These are phyloP conservation scores for Epinephelus awoara DNA, from an alignment of 2,797 vertebrate genomes.

Conservation along the genomic window DNA sequence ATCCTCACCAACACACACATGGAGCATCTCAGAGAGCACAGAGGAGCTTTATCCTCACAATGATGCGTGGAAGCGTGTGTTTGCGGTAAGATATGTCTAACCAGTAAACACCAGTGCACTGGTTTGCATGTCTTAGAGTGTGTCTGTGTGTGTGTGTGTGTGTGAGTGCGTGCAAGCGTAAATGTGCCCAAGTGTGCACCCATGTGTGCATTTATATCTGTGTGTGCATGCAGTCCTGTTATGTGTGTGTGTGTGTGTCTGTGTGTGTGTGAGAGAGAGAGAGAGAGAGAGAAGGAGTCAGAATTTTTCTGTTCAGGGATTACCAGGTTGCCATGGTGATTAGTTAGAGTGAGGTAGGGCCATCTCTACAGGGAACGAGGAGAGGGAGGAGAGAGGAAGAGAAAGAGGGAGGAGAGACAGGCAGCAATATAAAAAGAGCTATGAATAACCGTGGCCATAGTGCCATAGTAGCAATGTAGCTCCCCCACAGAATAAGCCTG, in stretches of 20 bases:
- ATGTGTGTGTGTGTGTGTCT: conserved; percentile 36
- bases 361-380: conserved; percentile 73
- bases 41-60: conserved; percentile 47
- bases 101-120: conserved; percentile 70
- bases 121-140: conserved; percentile 48
- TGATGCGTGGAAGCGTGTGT: conserved; percentile 45
- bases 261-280: neutral
- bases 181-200: neutral
- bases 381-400: conserved; percentile 57
- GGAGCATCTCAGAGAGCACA: conserved; percentile 26
- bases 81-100: conserved; percentile 57
- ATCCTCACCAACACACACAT: conserved; percentile 34
- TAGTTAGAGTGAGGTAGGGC: conserved; percentile 81
- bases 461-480: conserved; percentile 53
- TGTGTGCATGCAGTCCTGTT: conserved; percentile 41
- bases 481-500: conserved; percentile 43
- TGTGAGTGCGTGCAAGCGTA: conserved; percentile 2
- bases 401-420: conserved; percentile 65
- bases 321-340: conserved; percentile 87
- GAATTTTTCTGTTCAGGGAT: conserved; percentile 82
- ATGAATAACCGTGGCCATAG: conserved; percentile 69
- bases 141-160: conserved; percentile 33
- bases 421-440: conserved; percentile 67
- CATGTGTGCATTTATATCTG: neutral
- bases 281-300: conserved; percentile 27